A percentile compares a stretch with the other conserved stretches of the same genome.
Evolutionary conservation across 2,797 vertebrate genomes (phyloP).

Genomic region (Enteromius fasciolatus): DNA sequence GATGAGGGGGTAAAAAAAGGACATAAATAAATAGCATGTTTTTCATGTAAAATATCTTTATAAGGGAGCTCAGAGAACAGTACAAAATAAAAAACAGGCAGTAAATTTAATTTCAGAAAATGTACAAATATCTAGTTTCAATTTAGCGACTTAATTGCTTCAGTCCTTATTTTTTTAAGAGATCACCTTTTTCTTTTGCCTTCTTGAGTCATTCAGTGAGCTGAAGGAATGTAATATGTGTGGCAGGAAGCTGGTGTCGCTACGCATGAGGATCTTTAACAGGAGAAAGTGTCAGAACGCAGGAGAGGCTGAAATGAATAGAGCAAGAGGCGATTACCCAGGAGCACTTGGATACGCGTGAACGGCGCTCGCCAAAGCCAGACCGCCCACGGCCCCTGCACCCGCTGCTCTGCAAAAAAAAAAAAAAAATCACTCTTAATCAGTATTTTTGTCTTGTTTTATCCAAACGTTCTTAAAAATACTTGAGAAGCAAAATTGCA

Average conservation of each 20-base stretch:
- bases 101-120: neutral
- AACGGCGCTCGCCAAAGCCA: slow-evolving; percentile 37
- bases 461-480: neutral
- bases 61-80: neutral
- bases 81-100: neutral
- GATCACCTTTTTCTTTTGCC: neutral
- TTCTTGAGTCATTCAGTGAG: slow-evolving; percentile 5
- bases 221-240: slow-evolving; percentile 10
- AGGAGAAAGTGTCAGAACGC: slow-evolving; percentile 28
- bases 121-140: neutral
- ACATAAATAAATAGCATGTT: neutral
- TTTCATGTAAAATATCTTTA: neutral
- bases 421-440: neutral
- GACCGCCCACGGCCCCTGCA: slow-evolving; percentile 46
- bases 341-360: slow-evolving; percentile 18
- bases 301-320: slow-evolving; percentile 20
- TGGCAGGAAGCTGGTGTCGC: slow-evolving; percentile 8
- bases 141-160: neutral
- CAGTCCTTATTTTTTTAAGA: neutral
- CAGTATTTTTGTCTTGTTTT: slow-evolving; percentile 6
- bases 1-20: neutral
- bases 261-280: slow-evolving; percentile 23
- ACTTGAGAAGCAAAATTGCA: neutral
- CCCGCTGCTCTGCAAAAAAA: slow-evolving; percentile 12
- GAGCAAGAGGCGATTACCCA: slow-evolving; percentile 34